These are phyloP conservation scores for Syrphus vitripennis DNA, from an alignment of 2,888 invertebrate species.

Conservation along the genomic window DNA sequence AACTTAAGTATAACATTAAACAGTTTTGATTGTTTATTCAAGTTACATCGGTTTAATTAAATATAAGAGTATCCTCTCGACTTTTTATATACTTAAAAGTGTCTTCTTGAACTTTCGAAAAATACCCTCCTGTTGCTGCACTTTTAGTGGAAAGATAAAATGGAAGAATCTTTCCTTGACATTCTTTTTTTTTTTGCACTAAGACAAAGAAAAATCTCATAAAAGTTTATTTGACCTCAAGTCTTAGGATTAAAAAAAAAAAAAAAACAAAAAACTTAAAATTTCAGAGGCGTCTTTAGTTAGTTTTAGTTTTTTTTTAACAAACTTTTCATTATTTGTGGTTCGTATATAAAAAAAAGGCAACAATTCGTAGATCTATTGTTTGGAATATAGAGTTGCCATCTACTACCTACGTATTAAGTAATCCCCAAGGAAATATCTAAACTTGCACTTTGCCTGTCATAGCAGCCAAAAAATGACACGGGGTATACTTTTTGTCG, in stretches of 20 bases:
- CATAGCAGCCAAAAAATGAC: neutral
- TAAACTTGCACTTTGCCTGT: neutral
- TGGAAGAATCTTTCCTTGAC: conserved; percentile 25
- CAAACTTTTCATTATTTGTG: neutral
- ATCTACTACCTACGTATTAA: no score
- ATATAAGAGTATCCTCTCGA: conserved; percentile 27
- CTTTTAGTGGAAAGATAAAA: neutral
- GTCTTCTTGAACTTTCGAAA: neutral
- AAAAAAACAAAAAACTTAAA: neutral
- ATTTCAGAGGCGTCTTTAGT: neutral
- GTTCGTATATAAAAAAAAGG: neutral
- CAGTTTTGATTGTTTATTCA: conserved; percentile 66
- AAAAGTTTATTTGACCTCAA: neutral
- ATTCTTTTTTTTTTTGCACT: conserved; percentile 8
- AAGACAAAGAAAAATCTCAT: conserved; percentile 24
- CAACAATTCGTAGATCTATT: no score
- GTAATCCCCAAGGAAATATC: neutral
- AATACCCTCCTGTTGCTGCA: conserved; percentile 36
- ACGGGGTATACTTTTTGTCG: neutral
- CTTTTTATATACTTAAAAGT: neutral
- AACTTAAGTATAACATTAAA: conserved; percentile 64
- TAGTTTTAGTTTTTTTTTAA: neutral
- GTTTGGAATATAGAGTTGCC: no score
- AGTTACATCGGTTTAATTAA: conserved; percentile 71
- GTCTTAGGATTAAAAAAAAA: conserved; percentile 12